phyloP scores from a whole-genome alignment of 2,888 invertebrate species.

The Caprella mutica region DNA sequence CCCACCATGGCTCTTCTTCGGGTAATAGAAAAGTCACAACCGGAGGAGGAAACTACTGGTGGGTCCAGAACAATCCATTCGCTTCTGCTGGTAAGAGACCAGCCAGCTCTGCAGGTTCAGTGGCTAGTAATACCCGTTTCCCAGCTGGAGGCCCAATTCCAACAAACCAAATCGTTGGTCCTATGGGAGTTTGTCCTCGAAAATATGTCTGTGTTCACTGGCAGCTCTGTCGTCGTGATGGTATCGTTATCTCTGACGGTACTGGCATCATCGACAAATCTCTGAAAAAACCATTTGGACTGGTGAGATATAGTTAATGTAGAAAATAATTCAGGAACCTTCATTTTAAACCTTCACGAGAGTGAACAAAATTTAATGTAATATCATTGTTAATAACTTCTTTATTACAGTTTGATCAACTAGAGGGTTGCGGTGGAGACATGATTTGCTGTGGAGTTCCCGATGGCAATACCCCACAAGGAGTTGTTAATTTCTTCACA shows the following conservation, averaged over 20 bases:
- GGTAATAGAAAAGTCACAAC: too few relatives aligned
- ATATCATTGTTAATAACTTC: background rate
- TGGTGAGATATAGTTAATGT: slow-evolving; percentile 9
- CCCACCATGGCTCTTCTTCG: too few relatives aligned
- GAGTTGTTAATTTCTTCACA: background rate
- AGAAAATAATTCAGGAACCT: too few relatives aligned
- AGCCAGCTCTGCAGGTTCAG: too few relatives aligned
- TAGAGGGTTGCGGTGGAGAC: slow-evolving; percentile 22
- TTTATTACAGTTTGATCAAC: background rate
- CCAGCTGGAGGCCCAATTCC: too few relatives aligned
- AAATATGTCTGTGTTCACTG: slow-evolving; percentile 26
- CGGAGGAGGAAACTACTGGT: too few relatives aligned
- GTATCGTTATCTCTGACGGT: slow-evolving; percentile 26
- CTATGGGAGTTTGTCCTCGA: slow-evolving; percentile 26
- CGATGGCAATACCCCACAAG: background rate
- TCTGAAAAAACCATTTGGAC: slow-evolving; percentile 8
- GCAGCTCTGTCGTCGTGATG: slow-evolving; percentile 27
- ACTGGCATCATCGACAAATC: slow-evolving; percentile 26
- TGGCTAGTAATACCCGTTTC: too few relatives aligned
- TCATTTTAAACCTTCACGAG: too few relatives aligned
- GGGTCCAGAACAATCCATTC: too few relatives aligned
- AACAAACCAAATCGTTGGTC: slow-evolving; percentile 14
- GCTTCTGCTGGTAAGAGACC: too few relatives aligned
- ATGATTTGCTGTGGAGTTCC: slow-evolving; percentile 29
- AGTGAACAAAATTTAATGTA: background rate